Percentiles rank a stretch among this genome's conserved stretches.
phyloP scores from a whole-genome alignment of 2,113 vertebrate species.

The Geococcyx californianus region DNA sequence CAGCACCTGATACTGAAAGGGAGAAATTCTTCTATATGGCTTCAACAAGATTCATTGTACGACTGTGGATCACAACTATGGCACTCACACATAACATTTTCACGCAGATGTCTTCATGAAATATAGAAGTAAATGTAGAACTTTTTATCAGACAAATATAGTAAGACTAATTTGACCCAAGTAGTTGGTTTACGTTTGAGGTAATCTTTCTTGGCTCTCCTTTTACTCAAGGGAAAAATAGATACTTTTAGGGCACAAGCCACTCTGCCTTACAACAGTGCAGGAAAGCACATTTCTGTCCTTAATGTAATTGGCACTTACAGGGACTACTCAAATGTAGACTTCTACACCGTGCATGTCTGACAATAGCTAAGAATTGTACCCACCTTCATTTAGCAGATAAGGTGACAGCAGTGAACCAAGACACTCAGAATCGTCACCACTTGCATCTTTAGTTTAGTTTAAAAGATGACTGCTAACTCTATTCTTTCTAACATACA shows the following conservation, averaged over 20 bases:
- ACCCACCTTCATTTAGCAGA: neutral
- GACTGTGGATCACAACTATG: too few relatives aligned
- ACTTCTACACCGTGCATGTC: neutral
- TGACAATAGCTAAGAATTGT: neutral
- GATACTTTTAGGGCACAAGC: neutral
- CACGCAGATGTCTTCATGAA: neutral
- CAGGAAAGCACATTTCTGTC: neutral
- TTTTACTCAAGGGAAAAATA: neutral
- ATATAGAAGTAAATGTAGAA: neutral
- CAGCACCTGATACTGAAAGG: neutral
- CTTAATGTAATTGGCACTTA: neutral
- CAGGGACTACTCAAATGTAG: neutral
- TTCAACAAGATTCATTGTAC: neutral
- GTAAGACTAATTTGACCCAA: neutral
- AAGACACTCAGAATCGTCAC: neutral
- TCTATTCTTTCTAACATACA: neutral
- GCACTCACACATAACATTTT: neutral
- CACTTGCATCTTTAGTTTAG: neutral
- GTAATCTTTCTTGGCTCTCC: neutral
- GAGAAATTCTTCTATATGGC: neutral
- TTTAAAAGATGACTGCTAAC: neutral
- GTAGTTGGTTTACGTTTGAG: neutral
- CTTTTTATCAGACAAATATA: neutral
- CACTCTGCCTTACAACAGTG: neutral
- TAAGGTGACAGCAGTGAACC: neutral